These are phyloP conservation scores for Butorides virescens DNA, from an alignment of 2,113 vertebrate species.

Conservation along the genomic window DNA sequence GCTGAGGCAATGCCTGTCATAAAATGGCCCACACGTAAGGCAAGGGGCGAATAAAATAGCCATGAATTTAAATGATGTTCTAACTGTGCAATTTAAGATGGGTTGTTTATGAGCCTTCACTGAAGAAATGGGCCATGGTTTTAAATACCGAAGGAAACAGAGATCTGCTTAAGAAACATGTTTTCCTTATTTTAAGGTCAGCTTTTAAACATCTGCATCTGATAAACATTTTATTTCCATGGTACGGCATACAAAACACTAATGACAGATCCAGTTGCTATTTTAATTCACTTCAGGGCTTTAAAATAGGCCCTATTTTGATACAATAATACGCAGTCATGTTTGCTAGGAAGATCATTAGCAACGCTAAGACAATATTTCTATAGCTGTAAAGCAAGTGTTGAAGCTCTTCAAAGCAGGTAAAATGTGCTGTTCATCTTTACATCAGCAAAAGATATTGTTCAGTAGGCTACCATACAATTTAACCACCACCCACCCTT, in stretches of 20 bases:
- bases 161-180: conserved; percentile 7
- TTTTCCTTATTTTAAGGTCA: conserved; percentile 22
- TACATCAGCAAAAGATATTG: not conserved
- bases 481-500: not conserved
- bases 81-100: not conserved
- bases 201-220: conserved; percentile 24
- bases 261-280: not conserved
- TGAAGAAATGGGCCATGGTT: not conserved
- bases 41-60: not conserved
- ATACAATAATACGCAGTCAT: not conserved
- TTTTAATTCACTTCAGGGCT: not conserved
- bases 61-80: not conserved
- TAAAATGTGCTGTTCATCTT: not conserved
- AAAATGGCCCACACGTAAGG: not conserved
- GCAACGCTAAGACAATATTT: not conserved
- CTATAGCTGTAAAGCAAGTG: not conserved
- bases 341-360: not conserved
- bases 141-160: not conserved
- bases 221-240: not conserved
- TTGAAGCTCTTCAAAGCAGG: not conserved
- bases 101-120: not conserved
- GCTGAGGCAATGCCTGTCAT: not conserved
- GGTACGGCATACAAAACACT: not conserved
- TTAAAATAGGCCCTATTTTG: not conserved
- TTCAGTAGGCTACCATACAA: not conserved